phyloP scores from a whole-genome alignment of 1,140 invertebrate species.

The Cryptotermes secundus region DNA sequence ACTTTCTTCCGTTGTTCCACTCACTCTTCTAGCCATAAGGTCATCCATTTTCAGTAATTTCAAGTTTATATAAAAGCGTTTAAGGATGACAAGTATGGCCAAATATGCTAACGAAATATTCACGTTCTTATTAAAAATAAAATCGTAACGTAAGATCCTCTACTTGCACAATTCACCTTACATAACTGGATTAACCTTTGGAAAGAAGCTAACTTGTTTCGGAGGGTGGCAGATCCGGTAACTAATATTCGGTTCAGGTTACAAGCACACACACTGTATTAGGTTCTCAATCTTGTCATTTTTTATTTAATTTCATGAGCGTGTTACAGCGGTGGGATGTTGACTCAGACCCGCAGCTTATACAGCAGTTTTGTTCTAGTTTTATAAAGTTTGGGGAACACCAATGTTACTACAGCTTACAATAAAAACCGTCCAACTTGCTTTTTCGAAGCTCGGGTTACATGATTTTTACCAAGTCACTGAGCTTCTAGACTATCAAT shows the following conservation, averaged over 20 bases:
- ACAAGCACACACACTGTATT: background rate
- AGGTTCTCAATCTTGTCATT: background rate
- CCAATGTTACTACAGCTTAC: background rate
- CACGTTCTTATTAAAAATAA: too few relatives aligned
- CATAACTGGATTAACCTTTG: too few relatives aligned
- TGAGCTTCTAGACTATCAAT: background rate
- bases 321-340: background rate
- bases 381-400: background rate
- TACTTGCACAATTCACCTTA: too few relatives aligned
- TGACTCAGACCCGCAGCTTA: background rate
- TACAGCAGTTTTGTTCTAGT: background rate
- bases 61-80: too few relatives aligned
- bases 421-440: background rate
- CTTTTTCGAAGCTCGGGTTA: background rate
- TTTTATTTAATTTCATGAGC: background rate
- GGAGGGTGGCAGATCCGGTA: constrained; percentile 12
- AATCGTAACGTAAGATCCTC: too few relatives aligned
- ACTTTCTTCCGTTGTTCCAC: too few relatives aligned
- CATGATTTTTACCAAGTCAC: background rate
- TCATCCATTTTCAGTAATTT: too few relatives aligned
- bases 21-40: too few relatives aligned
- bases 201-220: background rate
- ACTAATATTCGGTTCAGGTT: background rate
- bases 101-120: too few relatives aligned
- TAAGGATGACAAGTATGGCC: too few relatives aligned